Conservation (phyloP, 2,888 invertebrate species). For the Lamellibrachia columna region DNA sequence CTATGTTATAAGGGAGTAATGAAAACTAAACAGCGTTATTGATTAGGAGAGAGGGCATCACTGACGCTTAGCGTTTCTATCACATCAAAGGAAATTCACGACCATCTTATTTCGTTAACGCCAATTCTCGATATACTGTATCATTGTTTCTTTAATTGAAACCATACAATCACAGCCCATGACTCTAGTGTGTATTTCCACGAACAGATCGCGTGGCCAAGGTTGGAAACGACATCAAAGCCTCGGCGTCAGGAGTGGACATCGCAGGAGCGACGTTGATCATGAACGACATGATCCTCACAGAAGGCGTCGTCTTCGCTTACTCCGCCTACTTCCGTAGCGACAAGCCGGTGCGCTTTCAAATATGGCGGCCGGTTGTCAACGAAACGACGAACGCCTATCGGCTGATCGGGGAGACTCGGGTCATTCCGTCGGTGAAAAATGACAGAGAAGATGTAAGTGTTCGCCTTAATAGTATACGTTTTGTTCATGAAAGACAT, state of each 20-base stretch:
- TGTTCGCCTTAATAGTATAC: not conserved
- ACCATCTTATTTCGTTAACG: not conserved
- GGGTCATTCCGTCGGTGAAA: conserved; percentile 32
- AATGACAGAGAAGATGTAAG: conserved; percentile 36
- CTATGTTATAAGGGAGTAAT: not conserved
- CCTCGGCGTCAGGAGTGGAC: conserved; percentile 35
- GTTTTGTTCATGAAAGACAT: not conserved
- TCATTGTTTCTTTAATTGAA: not conserved
- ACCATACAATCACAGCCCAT: not conserved
- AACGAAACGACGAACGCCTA: not conserved
- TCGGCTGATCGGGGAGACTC: conserved; percentile 29
- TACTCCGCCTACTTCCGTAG: conserved; percentile 35
- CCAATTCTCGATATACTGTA: not conserved
- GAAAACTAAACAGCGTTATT: not conserved
- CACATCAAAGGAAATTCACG: not conserved
- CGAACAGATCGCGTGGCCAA: not conserved
- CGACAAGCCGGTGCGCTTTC: conserved; percentile 25
- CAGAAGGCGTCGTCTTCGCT: conserved; percentile 25
- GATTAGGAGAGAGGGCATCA: not conserved
- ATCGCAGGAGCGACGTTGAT: conserved; percentile 35
- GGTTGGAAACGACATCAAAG: conserved; percentile 34
- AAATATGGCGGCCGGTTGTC: no score
- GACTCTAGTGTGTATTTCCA: not conserved
- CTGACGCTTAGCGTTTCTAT: not conserved
- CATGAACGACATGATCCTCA: conserved; percentile 31